Percentiles rank a stretch among this genome's conserved stretches.
Conservation (phyloP, 2,113 vertebrate genomes). For the Sturnus vulgaris region DNA sequence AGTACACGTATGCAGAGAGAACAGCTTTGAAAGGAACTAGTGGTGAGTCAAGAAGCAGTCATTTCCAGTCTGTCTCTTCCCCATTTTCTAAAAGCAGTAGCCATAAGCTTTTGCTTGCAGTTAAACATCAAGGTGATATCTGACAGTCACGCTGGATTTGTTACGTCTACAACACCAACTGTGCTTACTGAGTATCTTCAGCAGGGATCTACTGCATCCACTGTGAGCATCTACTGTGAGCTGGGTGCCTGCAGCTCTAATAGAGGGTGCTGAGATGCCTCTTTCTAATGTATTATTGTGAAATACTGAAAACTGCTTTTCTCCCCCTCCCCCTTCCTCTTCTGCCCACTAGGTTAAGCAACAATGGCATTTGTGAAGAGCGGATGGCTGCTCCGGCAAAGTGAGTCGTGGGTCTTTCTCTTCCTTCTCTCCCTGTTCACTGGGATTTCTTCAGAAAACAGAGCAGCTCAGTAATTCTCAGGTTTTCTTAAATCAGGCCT, state of each 20-base stretch:
- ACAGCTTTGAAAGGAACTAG: neutral
- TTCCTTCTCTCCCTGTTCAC: neutral
- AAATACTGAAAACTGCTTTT: neutral
- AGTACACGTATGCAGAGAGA: neutral
- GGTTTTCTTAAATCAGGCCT: neutral
- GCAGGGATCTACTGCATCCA: neutral
- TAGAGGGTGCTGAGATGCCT: neutral
- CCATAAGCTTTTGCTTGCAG: neutral
- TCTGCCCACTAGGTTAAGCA: constrained; percentile 17
- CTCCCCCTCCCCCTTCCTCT: neutral
- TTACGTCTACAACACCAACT: neutral
- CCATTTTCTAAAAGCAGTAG: neutral
- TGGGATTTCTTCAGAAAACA: neutral
- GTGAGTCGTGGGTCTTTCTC: constrained; percentile 58
- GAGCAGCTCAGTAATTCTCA: neutral
- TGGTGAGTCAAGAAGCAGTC: neutral
- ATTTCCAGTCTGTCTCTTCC: neutral
- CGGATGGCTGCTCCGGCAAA: constrained; percentile 79
- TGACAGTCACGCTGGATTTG: rapidly evolving
- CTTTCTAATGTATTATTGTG: neutral
- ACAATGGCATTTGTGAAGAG: constrained; percentile 80
- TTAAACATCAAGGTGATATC: neutral
- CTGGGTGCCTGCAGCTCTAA: neutral
- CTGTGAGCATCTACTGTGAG: too few relatives aligned
- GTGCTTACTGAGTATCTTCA: neutral